Evolutionary conservation across 2,888 invertebrate genomes (phyloP), one percentile per base, ranked within the genome.

Genomic region (Thumatha senex): DNA sequence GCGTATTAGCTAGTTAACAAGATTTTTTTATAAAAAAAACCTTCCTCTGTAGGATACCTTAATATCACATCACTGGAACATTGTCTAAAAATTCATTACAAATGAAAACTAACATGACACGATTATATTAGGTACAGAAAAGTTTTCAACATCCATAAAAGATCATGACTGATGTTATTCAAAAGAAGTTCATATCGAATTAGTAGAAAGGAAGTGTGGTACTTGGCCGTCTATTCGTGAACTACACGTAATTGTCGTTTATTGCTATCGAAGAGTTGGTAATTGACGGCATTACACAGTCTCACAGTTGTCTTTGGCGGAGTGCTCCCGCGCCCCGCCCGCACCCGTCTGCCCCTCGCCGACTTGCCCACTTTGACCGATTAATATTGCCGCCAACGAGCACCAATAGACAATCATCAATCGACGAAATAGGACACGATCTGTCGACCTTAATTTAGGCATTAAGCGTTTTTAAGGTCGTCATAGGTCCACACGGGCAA

Each of bases 211-310:
- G 18, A 24, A 24, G 18, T 24, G 18, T 24, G 18, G 18, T 24
- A 24, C 2, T 2, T 24, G 38, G 36, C 45, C 33, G 34, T 45
- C 55, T 56, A 55, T 56, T 53, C 58, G 33, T 31, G 36, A 44
- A 39, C 54, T 48, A 18, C 41, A 49, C 38, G 61, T 74, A 78
- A 78, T 79, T 78, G 75, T 60, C 60, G 54, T 72, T 76, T 60
- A 77, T 78, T 78, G 76, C 67, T 58, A 66, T 60, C 64, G 61
- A 73, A 67, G 74, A 72, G 62, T 47, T 54, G 48, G 56, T 70
- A 79, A 80, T 79, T 79, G 78, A 45, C 46, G 51, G 38, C 59
- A 63, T 76, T 44, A 43, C 48, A 34, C 59, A 63, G 31, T 63
- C 54, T 56, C 41, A 42, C 31, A n/a, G n/a, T n/a, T 14, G 57